Conservation (phyloP, 2,797 vertebrate genomes). For the Hafferia zeledoni region DNA sequence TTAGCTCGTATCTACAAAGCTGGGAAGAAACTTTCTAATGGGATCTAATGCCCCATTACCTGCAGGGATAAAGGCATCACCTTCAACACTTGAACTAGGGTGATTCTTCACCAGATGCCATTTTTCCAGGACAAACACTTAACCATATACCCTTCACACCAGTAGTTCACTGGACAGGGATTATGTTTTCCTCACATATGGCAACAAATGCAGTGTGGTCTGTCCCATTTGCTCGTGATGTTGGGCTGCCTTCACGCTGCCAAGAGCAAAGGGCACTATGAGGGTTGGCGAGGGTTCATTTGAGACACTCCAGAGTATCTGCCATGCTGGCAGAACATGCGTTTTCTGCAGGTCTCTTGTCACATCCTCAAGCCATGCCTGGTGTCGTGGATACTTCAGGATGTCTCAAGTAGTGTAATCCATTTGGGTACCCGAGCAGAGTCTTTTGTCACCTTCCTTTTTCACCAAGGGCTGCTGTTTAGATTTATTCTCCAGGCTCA, state of each 20-base stretch:
- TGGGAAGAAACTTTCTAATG: background rate
- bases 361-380: background rate
- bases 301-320: background rate
- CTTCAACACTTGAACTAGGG: background rate
- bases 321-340: background rate
- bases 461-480: background rate
- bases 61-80: background rate
- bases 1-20: background rate
- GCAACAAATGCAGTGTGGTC: background rate
- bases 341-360: background rate
- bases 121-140: background rate
- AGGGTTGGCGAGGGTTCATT: background rate
- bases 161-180: background rate
- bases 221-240: background rate
- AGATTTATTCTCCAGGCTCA: background rate
- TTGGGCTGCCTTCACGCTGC: background rate
- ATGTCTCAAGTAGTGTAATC: background rate
- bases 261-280: background rate
- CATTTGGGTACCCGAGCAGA: background rate
- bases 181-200: background rate
- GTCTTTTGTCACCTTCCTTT: background rate
- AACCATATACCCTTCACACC: background rate
- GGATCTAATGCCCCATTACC: background rate
- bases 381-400: background rate
- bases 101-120: background rate